phyloP scores from a whole-genome alignment of 2,113 vertebrate genomes.

The Cyprinodon tularosa region DNA sequence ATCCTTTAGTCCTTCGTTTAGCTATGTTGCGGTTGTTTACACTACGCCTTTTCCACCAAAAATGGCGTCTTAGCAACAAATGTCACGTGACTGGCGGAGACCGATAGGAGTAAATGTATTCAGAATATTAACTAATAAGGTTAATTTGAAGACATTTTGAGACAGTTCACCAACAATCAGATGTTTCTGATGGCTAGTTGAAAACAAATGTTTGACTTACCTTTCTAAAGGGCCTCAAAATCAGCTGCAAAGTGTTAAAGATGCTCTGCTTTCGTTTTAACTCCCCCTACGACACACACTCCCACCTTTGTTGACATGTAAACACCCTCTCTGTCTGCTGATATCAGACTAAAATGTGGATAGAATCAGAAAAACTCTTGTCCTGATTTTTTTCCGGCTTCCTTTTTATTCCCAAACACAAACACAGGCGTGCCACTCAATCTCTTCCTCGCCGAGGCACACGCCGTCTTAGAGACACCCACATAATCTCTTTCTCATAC shows the following conservation, averaged over 20 bases:
- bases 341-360: slow-evolving; percentile 36
- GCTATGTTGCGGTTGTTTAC: too few relatives aligned
- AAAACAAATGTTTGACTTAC: slow-evolving; percentile 39
- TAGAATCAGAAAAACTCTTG: slow-evolving; percentile 26
- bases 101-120: too few relatives aligned
- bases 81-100: too few relatives aligned
- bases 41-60: too few relatives aligned
- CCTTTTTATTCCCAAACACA: slow-evolving; percentile 31
- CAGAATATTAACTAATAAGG: too few relatives aligned
- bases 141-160: background rate
- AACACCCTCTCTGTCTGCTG: slow-evolving; percentile 21
- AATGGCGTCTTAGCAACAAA: too few relatives aligned
- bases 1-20: too few relatives aligned
- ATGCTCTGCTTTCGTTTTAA: slow-evolving; percentile 41
- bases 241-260: slow-evolving; percentile 16
- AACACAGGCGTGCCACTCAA: slow-evolving; percentile 19
- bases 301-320: background rate
- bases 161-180: background rate
- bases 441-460: slow-evolving; percentile 51
- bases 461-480: slow-evolving; percentile 48
- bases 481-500: slow-evolving; percentile 36
- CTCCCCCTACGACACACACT: background rate
- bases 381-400: slow-evolving; percentile 16
- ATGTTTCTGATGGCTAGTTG: background rate
- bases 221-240: slow-evolving; percentile 1